A percentile compares a stretch with the other conserved stretches of the same genome.
phyloP scores from a whole-genome alignment of 2,888 invertebrate genomes.

The Synanthedon myopaeformis region DNA sequence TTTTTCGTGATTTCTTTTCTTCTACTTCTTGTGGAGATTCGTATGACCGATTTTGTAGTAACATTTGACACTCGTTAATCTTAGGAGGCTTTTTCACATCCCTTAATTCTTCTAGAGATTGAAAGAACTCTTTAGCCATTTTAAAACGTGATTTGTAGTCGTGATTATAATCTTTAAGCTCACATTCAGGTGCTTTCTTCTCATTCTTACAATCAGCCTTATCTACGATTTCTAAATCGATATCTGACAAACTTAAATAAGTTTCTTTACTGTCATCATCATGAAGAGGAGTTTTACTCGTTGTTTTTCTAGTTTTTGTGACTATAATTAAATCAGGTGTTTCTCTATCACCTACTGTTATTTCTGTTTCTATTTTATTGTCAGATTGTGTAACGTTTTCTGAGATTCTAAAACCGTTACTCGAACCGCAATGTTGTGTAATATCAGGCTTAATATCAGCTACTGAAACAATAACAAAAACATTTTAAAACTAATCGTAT shows the following conservation, averaged over 20 bases:
- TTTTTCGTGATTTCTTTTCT: conserved; percentile 22
- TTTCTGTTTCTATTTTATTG: neutral
- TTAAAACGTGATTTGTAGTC: conserved; percentile 62
- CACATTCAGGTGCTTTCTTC: conserved; percentile 29
- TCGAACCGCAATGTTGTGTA: conserved; percentile 4
- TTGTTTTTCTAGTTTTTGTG: conserved; percentile 22
- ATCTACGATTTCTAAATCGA: conserved; percentile 51
- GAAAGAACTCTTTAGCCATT: conserved; percentile 59
- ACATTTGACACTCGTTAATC: conserved; percentile 50
- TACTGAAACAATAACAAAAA: conserved; percentile 10
- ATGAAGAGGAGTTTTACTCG: conserved; percentile 13
- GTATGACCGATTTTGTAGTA: conserved; percentile 36
- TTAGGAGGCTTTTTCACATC: conserved; percentile 32
- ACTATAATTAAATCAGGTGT: conserved; percentile 23
- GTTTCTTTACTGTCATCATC: conserved; percentile 28
- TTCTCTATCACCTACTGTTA: conserved; percentile 19
- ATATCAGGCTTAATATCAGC: conserved; percentile 12
- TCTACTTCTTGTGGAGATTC: conserved; percentile 45
- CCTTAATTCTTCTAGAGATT: conserved; percentile 56
- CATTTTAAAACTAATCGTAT: neutral
- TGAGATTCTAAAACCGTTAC: neutral
- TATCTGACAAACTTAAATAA: conserved; percentile 50
- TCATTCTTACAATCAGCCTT: conserved; percentile 15
- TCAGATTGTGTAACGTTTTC: conserved; percentile 2
- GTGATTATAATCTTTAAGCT: conserved; percentile 25